phyloP scores from a whole-genome alignment of 2,888 invertebrate species.

The Lithophane socia region DNA sequence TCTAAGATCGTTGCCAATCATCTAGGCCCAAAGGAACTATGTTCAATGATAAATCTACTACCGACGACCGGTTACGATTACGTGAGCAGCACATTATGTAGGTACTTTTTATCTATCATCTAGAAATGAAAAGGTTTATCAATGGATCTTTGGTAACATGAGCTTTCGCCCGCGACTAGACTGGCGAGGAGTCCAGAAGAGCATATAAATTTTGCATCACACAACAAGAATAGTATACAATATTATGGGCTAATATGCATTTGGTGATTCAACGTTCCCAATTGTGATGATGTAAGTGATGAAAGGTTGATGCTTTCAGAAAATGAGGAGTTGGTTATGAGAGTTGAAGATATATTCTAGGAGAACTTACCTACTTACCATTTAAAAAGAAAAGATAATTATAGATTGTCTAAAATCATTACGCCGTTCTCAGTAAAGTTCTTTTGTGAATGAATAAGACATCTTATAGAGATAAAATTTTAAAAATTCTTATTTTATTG shows the following conservation, averaged over 20 bases:
- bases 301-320: no score
- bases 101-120: conserved; percentile 6
- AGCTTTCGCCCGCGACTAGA: background rate
- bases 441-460: background rate
- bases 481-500: no score
- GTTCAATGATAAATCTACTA: background rate
- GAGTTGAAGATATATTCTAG: no score
- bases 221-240: no score
- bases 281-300: no score
- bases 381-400: no score
- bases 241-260: no score
- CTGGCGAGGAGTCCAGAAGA: background rate
- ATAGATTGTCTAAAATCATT: no score
- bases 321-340: background rate
- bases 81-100: conserved; percentile 1
- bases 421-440: no score
- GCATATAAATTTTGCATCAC: background rate
- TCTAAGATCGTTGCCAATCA: conserved; percentile 12
- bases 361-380: no score
- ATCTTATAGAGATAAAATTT: background rate
- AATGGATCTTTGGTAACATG: background rate
- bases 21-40: background rate
- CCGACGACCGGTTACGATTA: conserved; percentile 11
- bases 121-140: conserved; percentile 21
- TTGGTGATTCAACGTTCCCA: no score